Evolutionary conservation across 2,888 invertebrate genomes (phyloP).

Genomic region (Nematopogon swammerdamellus): DNA sequence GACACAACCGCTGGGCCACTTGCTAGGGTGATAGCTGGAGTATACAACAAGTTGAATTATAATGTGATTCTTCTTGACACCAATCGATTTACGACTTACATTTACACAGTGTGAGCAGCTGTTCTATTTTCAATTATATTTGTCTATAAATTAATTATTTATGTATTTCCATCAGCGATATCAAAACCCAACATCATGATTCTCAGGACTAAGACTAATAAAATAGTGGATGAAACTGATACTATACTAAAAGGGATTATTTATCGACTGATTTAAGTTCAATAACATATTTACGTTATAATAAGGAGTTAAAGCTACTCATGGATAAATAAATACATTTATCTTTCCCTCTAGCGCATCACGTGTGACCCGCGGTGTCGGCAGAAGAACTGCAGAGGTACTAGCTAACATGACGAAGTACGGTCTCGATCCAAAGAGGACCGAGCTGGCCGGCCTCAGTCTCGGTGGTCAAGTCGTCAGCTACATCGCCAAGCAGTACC

Average conservation of each 20-base stretch:
- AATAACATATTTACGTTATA: no score
- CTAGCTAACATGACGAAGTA: slow-evolving; percentile 12
- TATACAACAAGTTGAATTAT: slow-evolving; percentile 8
- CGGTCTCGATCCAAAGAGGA: slow-evolving; percentile 15
- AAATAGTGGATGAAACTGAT: no score
- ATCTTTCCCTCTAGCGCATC: slow-evolving; percentile 7
- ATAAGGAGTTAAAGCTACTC: no score
- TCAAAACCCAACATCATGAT: no score
- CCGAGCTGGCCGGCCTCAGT: slow-evolving; percentile 15
- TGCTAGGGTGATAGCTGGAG: slow-evolving; percentile 10
- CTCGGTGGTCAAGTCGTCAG: slow-evolving; percentile 16
- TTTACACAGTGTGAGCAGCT: slow-evolving; percentile 36
- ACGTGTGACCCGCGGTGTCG: slow-evolving; percentile 13
- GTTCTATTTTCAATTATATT: no score
- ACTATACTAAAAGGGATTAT: no score
- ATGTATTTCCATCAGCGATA: no score
- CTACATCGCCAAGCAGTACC: slow-evolving; percentile 15
- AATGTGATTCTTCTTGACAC: slow-evolving; percentile 27
- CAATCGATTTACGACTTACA: slow-evolving; percentile 23
- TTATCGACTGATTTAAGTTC: no score
- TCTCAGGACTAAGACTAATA: no score
- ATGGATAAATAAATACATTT: no score
- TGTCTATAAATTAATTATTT: no score
- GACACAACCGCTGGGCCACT: slow-evolving; percentile 24
- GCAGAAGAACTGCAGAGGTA: slow-evolving; percentile 15